These are phyloP conservation scores for Tetranychus urticae DNA, from an alignment of 1,140 invertebrate species.

Conservation along the genomic window DNA sequence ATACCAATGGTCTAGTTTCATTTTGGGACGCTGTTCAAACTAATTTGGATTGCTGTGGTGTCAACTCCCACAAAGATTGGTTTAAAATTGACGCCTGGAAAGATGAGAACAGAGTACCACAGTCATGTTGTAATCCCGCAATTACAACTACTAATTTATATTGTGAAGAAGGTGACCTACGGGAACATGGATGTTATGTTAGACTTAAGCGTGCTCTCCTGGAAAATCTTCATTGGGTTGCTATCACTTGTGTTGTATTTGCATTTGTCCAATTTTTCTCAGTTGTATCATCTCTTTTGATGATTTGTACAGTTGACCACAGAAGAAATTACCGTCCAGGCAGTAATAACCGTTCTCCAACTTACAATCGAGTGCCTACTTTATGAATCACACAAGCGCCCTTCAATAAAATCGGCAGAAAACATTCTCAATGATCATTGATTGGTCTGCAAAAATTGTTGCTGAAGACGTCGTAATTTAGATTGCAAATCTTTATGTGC, in stretches of 20 bases:
- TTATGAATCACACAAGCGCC: background rate
- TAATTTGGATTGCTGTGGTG: conserved; percentile 57
- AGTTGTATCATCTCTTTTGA: conserved; percentile 43
- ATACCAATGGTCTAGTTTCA: conserved; percentile 29
- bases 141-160: background rate
- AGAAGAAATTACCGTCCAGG: conserved; percentile 26
- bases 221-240: conserved; percentile 38
- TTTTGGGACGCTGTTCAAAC: conserved; percentile 48
- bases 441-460: too few species aligned
- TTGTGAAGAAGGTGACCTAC: conserved; percentile 1
- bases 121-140: conserved; percentile 41
- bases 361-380: conserved; percentile 10
- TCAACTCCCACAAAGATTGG: conserved; percentile 56
- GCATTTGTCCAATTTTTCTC: conserved; percentile 46
- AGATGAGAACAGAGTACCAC: conserved; percentile 40
- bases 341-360: background rate
- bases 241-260: conserved; percentile 40
- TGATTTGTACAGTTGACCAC: conserved; percentile 46
- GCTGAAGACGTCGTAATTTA: too few species aligned
- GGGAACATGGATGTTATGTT: conserved; percentile 34
- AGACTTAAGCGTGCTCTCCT: conserved; percentile 41
- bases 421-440: too few species aligned
- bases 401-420: too few species aligned
- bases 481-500: too few species aligned
- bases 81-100: conserved; percentile 53